Base-by-base conservation (phyloP, 2,797 vertebrate genomes). In the Pangasius krempfi region DNA sequence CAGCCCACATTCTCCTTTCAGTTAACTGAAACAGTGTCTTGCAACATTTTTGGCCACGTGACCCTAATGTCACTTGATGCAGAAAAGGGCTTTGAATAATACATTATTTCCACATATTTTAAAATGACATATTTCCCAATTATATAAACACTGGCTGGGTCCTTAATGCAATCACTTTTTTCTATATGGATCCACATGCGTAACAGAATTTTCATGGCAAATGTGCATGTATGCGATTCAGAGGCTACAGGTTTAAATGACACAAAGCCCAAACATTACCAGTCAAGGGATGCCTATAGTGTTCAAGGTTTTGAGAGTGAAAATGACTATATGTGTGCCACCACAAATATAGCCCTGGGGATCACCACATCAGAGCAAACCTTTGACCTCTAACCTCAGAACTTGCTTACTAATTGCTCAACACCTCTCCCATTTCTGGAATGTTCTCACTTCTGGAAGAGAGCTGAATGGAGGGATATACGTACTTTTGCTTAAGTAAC, bases 371-470 rank as follows among this genome's bases (percentile, higher is more conserved):
- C 81, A 80, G 82, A 75, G 89, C 85, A 89, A 91, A 93, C 92
- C 89, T 62, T 22, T 60, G n/a, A 94, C 95, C 94, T 93, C 87
- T 92, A 91, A 94, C 94, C 94, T 87, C 47, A 82, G 54, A 87
- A 85, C 76, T 94, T 92, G 91, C 85, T 90, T 90, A 93, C 95
- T 96, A 96, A 96, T 96, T 96, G 94, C 94, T 92, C 92, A 93
- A 95, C 93, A 95, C 95, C 93, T 95, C 93, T 95, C 52, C 33
- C 91, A 92, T 91, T 89, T 86, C 44, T 92, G 95, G 95, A 96
- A 96, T 96, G 94, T 93, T 91, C 90, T 44, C 86, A 52, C 91
- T 93, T 79, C 47, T 91, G 85, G 92, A 25, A 90, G 89, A 92
- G 92, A 92, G 89, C 84, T 92, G 90, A 88, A 93, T 91, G 92